phyloP scores from a whole-genome alignment of 2,888 invertebrate species.

The Epinotia demarniana region DNA sequence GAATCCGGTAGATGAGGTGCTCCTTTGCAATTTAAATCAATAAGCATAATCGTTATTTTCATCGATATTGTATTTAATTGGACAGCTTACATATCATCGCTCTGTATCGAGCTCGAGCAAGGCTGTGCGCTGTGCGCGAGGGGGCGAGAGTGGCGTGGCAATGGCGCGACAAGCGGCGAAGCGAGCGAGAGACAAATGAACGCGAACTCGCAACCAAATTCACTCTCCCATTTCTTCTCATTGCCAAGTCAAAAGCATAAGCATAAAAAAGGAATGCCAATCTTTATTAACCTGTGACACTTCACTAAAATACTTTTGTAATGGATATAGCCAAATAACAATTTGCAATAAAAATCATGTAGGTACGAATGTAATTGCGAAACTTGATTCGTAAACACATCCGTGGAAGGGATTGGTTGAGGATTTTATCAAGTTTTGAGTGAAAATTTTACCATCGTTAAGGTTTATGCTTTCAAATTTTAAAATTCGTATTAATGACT shows the following conservation, averaged over 20 bases:
- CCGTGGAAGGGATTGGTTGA: conserved; percentile 74
- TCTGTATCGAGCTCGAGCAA: conserved; percentile 21
- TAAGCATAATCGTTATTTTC: conserved; percentile 65
- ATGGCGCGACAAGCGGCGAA: neutral
- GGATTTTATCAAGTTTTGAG: conserved; percentile 72
- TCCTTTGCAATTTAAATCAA: conserved; percentile 74
- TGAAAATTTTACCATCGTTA: conserved; percentile 51
- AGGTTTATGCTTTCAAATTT: too few species aligned
- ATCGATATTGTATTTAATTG: conserved; percentile 66
- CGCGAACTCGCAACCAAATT: neutral
- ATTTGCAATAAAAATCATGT: conserved; percentile 59
- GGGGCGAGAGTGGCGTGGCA: conserved; percentile 10
- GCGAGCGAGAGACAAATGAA: conserved; percentile 3
- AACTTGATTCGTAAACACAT: conserved; percentile 71
- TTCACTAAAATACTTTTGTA: conserved; percentile 63
- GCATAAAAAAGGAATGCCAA: conserved; percentile 57
- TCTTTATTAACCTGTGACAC: conserved; percentile 59
- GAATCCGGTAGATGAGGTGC: conserved; percentile 60
- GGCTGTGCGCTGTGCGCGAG: neutral
- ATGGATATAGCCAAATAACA: conserved; percentile 68
- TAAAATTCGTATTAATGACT: too few species aligned
- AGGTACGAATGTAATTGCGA: conserved; percentile 54
- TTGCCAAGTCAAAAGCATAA: conserved; percentile 30
- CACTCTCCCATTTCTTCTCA: conserved; percentile 27
- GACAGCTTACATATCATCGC: conserved; percentile 53